Conservation (phyloP, 2,113 vertebrate species). For the Aegotheles bennettii region DNA sequence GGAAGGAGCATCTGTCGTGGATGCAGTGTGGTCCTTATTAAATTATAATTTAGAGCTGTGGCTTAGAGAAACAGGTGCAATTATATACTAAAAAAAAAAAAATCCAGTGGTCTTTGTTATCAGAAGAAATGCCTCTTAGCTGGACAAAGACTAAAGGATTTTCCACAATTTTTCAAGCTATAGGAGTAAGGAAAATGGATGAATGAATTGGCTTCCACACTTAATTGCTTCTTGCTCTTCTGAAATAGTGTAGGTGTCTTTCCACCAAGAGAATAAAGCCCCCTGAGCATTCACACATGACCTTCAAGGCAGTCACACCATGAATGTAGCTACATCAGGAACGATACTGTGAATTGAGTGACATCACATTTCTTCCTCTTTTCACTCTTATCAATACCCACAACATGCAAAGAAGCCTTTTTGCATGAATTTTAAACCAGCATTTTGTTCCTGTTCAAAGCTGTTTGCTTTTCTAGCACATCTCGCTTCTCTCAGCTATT, state of each 20-base stretch:
- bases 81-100: not conserved
- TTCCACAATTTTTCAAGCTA: not conserved
- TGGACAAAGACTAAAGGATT: not conserved
- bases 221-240: not conserved
- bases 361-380: not conserved
- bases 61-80: not conserved
- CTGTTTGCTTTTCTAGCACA: not conserved
- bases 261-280: not conserved
- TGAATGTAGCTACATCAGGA: not conserved
- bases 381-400: not conserved
- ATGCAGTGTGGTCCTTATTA: not conserved
- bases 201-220: not conserved
- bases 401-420: not conserved
- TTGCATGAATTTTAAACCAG: not conserved
- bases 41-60: not conserved
- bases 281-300: not conserved
- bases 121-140: not conserved
- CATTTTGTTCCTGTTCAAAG: not conserved
- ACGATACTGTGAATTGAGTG: not conserved
- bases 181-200: not conserved
- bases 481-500: not conserved
- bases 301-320: not conserved
- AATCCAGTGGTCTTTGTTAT: not conserved
- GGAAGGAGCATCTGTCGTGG: constrained; percentile 12
- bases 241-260: not conserved